Evolutionary conservation across 1,140 invertebrate species (phyloP).

Genomic region (Amyelois transitella): DNA sequence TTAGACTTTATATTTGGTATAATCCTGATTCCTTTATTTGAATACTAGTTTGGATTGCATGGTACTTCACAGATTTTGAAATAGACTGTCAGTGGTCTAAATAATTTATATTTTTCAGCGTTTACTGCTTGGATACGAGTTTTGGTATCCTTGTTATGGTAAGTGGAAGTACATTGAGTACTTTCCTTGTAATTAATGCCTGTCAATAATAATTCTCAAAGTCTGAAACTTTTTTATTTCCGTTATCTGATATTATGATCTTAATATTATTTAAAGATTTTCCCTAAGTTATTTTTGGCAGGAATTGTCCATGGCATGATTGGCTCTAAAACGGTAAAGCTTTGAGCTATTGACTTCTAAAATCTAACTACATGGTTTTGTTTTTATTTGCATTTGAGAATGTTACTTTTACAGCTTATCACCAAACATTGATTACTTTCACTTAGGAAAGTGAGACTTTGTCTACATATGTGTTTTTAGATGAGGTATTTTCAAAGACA

Average conservation of each 20-base stretch:
- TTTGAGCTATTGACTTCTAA: slow-evolving; percentile 2
- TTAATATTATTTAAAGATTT: too few species aligned
- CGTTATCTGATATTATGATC: too few species aligned
- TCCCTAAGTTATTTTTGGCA: slow-evolving; percentile 18
- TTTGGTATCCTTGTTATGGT: slow-evolving; percentile 65
- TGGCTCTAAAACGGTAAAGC: slow-evolving; percentile 14
- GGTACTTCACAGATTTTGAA: slow-evolving; percentile 20
- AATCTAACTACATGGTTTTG: neutral
- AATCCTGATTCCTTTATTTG: neutral
- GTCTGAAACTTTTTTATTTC: too few species aligned
- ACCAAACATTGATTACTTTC: neutral
- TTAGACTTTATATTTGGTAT: neutral
- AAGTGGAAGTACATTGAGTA: slow-evolving; percentile 66
- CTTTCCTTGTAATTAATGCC: slow-evolving; percentile 42
- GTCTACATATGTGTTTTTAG: too few species aligned
- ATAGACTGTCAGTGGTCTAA: slow-evolving; percentile 52
- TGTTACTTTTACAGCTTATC: neutral
- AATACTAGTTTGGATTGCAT: slow-evolving; percentile 22
- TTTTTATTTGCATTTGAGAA: neutral
- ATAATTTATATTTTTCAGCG: slow-evolving; percentile 71
- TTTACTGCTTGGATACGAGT: slow-evolving; percentile 66
- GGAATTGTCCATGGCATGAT: slow-evolving; percentile 18
- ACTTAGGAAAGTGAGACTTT: too few species aligned
- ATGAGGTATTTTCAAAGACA: too few species aligned
- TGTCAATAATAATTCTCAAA: slow-evolving; percentile 22